phyloP scores from a whole-genome alignment of 2,888 invertebrate genomes.

The Polydrusus cervinus region DNA sequence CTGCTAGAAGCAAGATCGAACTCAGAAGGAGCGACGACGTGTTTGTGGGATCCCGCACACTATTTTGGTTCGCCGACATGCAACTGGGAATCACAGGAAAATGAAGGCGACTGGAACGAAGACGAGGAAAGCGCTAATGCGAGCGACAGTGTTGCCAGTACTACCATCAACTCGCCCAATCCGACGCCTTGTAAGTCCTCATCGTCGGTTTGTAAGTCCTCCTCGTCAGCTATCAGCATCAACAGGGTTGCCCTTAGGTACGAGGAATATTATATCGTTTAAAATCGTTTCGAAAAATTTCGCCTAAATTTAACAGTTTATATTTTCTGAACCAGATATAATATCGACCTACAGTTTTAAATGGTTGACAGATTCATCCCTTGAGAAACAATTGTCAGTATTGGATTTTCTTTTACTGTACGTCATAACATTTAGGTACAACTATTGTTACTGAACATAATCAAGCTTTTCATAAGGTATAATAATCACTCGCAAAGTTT shows the following conservation, averaged over 20 bases:
- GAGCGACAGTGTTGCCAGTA: constrained; percentile 38
- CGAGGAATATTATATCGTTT: neutral
- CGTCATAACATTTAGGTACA: too few relatives aligned
- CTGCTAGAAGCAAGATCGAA: constrained; percentile 75
- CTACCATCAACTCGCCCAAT: constrained; percentile 56
- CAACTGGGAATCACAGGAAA: constrained; percentile 24
- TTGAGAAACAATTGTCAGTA: too few relatives aligned
- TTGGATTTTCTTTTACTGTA: too few relatives aligned
- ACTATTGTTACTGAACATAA: too few relatives aligned
- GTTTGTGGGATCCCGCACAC: constrained; percentile 72
- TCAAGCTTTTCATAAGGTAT: too few relatives aligned
- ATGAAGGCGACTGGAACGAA: constrained; percentile 8
- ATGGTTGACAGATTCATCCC: too few relatives aligned
- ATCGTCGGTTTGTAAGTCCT: constrained; percentile 27
- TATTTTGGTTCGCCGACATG: constrained; percentile 75
- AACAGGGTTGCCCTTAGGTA: constrained; percentile 31
- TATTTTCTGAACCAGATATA: too few relatives aligned
- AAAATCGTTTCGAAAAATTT: too few relatives aligned
- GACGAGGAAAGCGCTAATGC: constrained; percentile 38
- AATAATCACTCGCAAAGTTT: too few relatives aligned
- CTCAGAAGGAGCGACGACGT: constrained; percentile 76
- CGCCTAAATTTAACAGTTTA: too few relatives aligned
- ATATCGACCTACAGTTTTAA: too few relatives aligned
- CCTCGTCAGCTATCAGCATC: constrained; percentile 26
- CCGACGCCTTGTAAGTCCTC: constrained; percentile 21